These are phyloP conservation scores for Halichoeres trimaculatus DNA, from an alignment of 2,113 vertebrate genomes.

Conservation along the genomic window DNA sequence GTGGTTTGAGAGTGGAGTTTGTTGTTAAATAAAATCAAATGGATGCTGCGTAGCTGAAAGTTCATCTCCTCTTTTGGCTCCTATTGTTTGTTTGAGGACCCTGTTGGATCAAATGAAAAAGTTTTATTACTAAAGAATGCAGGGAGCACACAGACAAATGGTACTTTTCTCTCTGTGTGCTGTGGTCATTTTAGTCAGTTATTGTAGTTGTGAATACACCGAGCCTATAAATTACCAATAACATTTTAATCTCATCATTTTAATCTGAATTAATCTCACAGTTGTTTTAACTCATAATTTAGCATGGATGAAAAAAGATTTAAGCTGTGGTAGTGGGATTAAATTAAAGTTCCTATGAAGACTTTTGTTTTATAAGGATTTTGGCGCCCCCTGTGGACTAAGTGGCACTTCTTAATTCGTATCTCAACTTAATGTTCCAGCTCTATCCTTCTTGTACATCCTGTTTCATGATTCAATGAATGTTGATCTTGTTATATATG, in stretches of 20 bases:
- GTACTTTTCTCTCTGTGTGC: background rate
- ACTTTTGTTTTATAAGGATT: too few species aligned
- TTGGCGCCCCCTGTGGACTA: too few species aligned
- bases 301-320: too few species aligned
- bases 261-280: background rate
- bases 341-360: too few species aligned
- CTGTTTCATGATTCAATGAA: too few species aligned
- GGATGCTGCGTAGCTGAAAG: conserved; percentile 9
- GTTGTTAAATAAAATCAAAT: conserved; percentile 17
- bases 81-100: conserved; percentile 5
- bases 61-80: conserved; percentile 7
- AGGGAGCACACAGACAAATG: background rate
- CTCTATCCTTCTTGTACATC: too few species aligned
- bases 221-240: background rate
- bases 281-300: background rate
- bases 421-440: too few species aligned
- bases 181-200: background rate
- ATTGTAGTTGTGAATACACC: background rate
- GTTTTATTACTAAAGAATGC: background rate
- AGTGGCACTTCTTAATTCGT: too few species aligned
- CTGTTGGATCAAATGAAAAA: background rate
- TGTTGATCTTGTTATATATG: too few species aligned
- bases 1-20: background rate
- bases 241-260: too few species aligned
- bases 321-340: too few species aligned